Evolutionary conservation across 2,113 vertebrate genomes (phyloP), one percentile per base, ranked within the genome.

Genomic region (Sceloporus tristichus): DNA sequence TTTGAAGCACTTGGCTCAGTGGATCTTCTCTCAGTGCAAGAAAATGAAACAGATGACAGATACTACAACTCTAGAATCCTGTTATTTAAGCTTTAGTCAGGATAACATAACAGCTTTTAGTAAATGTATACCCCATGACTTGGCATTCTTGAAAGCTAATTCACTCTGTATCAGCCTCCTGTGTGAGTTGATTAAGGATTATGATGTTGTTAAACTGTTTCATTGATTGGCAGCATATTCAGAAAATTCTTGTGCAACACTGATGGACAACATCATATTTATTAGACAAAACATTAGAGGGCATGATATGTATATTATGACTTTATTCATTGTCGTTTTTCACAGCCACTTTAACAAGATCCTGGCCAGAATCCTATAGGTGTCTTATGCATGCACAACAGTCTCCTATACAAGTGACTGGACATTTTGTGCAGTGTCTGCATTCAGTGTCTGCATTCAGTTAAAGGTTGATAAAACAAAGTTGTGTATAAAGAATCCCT

Each of bases 221-320:
- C 87, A 65, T 54, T 56, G 71, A 88, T 90, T 92, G 91, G 87
- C 81, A 87, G 76, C 80, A 87, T 27, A 79, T 48, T 11, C 86
- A 38, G 87, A 93, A 90, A 90, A 79, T 84, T 94, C 89, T 85
- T 89, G 88, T 92, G n/a, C 62, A 79, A 79, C 40, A 42, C 13
- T 85, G 88, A 88, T 40, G 34, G 19, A 56, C 54, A 82, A 59
- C 80, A 42, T 34, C 11, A 84, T 62, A 81, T 85, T 82, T 23
- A 59, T 87, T 59, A 82, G 42, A 1, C 11, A 56, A 56, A 34
- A 34, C 54, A 56, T 56, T 56, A 6, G 11, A 9, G 11, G 11
- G 11, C 56, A 0, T 21, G 48, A 84, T 9, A 65, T 82, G 85
- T 48, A 0, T 68, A 65, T 78, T 40, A 83, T 91, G 84, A 90